Conservation (phyloP, 2,888 invertebrate genomes). For the Perizoma affinitatum region DNA sequence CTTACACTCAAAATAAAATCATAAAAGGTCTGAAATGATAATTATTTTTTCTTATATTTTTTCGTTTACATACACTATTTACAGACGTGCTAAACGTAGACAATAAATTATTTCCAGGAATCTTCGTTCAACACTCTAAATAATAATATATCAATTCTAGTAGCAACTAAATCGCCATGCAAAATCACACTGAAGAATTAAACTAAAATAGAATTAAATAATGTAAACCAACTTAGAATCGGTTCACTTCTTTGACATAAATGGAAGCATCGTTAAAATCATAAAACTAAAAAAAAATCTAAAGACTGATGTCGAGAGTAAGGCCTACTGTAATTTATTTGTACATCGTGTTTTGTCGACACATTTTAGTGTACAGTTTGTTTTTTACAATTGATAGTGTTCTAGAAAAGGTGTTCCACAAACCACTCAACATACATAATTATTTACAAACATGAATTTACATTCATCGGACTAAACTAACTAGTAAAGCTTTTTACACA, state of each 20-base stretch:
- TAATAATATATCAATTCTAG: conserved; percentile 64
- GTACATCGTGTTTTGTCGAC: conserved; percentile 52
- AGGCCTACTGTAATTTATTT: conserved; percentile 43
- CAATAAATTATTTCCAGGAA: conserved; percentile 73
- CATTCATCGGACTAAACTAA: conserved; percentile 72
- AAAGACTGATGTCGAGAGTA: conserved; percentile 43
- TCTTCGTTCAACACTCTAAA: conserved; percentile 67
- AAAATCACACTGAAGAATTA: conserved; percentile 80
- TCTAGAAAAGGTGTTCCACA: conserved; percentile 51
- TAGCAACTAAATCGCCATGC: conserved; percentile 80
- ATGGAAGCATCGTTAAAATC: conserved; percentile 78
- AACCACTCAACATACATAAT: conserved; percentile 67
- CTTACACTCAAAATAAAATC: conserved; percentile 82
- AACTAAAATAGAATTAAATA: conserved; percentile 73
- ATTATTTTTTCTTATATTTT: conserved; percentile 71
- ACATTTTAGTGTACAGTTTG: conserved; percentile 42
- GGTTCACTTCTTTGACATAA: conserved; percentile 82
- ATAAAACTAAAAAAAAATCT: conserved; percentile 74
- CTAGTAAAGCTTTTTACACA: conserved; percentile 82
- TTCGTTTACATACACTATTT: conserved; percentile 74
- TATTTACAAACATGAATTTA: conserved; percentile 75
- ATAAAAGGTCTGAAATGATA: conserved; percentile 72
- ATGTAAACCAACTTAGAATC: conserved; percentile 77
- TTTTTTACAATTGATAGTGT: conserved; percentile 42
- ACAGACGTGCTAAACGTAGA: conserved; percentile 71